These are phyloP conservation scores for Gerris lacustris DNA, from an alignment of 2,888 invertebrate genomes.

Conservation along the genomic window DNA sequence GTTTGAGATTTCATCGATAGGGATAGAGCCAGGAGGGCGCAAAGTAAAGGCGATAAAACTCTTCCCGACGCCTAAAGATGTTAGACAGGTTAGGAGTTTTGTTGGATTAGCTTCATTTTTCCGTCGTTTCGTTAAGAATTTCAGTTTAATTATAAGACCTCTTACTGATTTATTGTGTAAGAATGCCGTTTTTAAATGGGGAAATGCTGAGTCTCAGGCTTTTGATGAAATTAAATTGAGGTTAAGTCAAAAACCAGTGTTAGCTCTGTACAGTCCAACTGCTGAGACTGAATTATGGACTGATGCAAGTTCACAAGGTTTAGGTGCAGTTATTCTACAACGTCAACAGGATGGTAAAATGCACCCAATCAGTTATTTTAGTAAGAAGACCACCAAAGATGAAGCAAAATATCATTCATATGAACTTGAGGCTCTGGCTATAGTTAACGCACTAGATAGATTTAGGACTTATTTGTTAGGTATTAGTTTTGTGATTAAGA, in stretches of 20 bases:
- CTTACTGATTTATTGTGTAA: background rate
- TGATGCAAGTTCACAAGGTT: conserved; percentile 24
- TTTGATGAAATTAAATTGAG: conserved; percentile 17
- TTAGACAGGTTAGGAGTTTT: no score
- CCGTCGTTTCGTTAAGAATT: no score
- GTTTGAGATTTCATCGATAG: no score
- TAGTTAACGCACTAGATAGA: conserved; percentile 16
- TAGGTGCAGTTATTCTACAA: conserved; percentile 29
- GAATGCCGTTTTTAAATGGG: background rate
- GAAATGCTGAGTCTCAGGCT: background rate
- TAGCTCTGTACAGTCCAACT: conserved; percentile 32
- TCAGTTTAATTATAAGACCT: background rate
- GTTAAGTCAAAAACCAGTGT: conserved; percentile 27
- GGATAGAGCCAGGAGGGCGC: no score
- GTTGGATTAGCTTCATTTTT: no score
- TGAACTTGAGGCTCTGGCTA: conserved; percentile 32
- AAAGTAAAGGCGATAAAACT: no score
- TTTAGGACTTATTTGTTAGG: background rate
- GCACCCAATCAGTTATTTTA: conserved; percentile 27
- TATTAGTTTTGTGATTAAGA: background rate
- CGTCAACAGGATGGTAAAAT: conserved; percentile 20
- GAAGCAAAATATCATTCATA: no score
- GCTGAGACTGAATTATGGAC: conserved; percentile 18
- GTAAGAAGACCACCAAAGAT: conserved; percentile 29
- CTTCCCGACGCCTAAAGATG: no score